Percentiles rank a stretch among this genome's conserved stretches.
These are phyloP conservation scores for Scrobipalpa costella DNA, from an alignment of 2,888 invertebrate genomes.

Conservation along the genomic window DNA sequence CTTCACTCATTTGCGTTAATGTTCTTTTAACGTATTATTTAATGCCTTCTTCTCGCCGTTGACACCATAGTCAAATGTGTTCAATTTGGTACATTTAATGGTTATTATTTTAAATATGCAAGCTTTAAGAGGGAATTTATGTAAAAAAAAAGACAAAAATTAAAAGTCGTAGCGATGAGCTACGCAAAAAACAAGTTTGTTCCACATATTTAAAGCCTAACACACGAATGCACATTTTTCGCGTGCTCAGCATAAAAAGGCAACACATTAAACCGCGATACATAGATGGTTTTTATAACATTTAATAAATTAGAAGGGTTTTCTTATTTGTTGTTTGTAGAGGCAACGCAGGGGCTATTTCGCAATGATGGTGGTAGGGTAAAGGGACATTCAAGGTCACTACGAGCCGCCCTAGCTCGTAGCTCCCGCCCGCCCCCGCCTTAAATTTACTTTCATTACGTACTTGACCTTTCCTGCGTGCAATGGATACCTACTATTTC, in stretches of 20 bases:
- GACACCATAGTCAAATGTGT: no score
- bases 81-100: no score
- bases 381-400: slow-evolving; percentile 24
- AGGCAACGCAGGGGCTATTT: not conserved
- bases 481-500: not conserved
- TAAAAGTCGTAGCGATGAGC: not conserved
- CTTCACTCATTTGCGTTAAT: no score
- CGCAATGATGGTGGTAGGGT: not conserved
- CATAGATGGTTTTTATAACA: not conserved
- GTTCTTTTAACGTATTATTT: no score
- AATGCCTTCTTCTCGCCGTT: no score
- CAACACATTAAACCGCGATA: not conserved
- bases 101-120: no score
- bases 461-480: slow-evolving; percentile 7
- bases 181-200: not conserved
- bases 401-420: slow-evolving; percentile 7
- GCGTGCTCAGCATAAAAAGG: not conserved
- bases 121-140: no score
- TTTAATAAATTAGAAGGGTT: not conserved
- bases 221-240: not conserved
- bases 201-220: not conserved
- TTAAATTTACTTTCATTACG: slow-evolving; percentile 16
- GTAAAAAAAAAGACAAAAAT: no score
- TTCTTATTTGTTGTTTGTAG: not conserved
- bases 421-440: slow-evolving; percentile 17